Evolutionary conservation across 1,140 invertebrate species (phyloP).

Genomic region (Drosophila saltans): DNA sequence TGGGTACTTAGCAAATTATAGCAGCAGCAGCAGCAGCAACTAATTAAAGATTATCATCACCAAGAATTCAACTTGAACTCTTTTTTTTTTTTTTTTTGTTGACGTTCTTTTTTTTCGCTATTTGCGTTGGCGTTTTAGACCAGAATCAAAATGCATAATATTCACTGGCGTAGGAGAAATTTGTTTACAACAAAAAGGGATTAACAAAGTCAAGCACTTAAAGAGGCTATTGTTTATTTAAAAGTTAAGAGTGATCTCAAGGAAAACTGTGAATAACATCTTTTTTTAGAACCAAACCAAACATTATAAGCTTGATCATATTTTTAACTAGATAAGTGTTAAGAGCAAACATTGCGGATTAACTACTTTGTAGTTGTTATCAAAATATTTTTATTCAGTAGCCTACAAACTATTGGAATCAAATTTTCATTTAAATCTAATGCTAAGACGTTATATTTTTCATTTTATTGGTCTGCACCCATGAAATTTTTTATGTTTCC

Average conservation of each 20-base stretch:
- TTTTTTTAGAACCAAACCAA: too few species aligned
- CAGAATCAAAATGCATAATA: constrained; percentile 9
- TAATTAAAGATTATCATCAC: constrained; percentile 65
- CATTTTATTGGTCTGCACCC: background rate
- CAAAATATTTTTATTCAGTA: too few species aligned
- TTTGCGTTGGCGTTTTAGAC: constrained; percentile 24
- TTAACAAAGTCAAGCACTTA: too few species aligned
- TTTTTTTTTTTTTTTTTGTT: constrained; percentile 15
- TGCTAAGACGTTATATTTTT: background rate
- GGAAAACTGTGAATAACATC: too few species aligned
- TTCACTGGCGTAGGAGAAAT: background rate
- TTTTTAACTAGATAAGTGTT: too few species aligned
- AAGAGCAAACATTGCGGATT: too few species aligned
- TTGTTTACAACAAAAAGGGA: background rate
- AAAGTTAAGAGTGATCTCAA: too few species aligned
- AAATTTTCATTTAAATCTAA: too few species aligned
- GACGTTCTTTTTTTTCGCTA: constrained; percentile 10
- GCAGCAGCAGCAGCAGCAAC: constrained; percentile 28
- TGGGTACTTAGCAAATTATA: constrained; percentile 51
- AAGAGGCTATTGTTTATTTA: too few species aligned
- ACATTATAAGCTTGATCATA: too few species aligned
- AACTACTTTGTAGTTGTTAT: too few species aligned
- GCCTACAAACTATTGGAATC: too few species aligned
- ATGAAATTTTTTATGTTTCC: background rate
- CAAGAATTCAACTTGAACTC: constrained; percentile 64